Base-by-base conservation (phyloP, 2,888 invertebrate genomes). In the Dryadula phaetusa region DNA sequence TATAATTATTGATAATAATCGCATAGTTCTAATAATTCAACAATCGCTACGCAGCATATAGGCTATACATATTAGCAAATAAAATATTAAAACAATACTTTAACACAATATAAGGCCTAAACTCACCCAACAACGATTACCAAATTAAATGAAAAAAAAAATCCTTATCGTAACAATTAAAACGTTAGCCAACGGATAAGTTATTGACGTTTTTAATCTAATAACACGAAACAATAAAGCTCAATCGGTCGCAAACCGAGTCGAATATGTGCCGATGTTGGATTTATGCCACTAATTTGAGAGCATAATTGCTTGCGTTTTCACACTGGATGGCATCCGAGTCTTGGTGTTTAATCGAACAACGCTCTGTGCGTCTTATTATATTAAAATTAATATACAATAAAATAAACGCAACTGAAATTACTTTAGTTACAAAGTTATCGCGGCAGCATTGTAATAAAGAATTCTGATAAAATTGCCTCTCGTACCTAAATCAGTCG, bases 111-210 rank as follows among this genome's bases (percentile, higher is more conserved):
- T n/a, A n/a, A n/a, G n/a, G n/a, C n/a, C n/a, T n/a, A n/a, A n/a
- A n/a, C n/a, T n/a, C n/a, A n/a, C n/a, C n/a, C n/a, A n/a, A 22
- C 20, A 22, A 44, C 16, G 46, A 20, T 10, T 20, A 46, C 7
- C n/a, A 20, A 46, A n/a, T n/a, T n/a, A n/a, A n/a, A n/a, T n/a
- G n/a, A n/a, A n/a, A n/a, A n/a, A n/a, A n/a, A n/a, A n/a, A n/a
- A 49, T 49, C 25, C 25, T 49, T 49, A 49, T 25, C 8, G 10
- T 14, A 47, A 47, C 42, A n/a, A 16, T 16, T 42, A 42, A 42
- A 16, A 42, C 16, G 12, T 42, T 5, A 44, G 20, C 25, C 49
- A 49, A 14, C 25, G n/a, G 8, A n/a, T 49, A 6, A n/a, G 5
- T n/a, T 5, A 25, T 25, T n/a, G 20, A 4, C 46, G 14, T 47